Percentiles rank a stretch among this genome's conserved stretches.
These are phyloP conservation scores for Caretta caretta DNA, from an alignment of 2,113 vertebrate species.

Conservation along the genomic window DNA sequence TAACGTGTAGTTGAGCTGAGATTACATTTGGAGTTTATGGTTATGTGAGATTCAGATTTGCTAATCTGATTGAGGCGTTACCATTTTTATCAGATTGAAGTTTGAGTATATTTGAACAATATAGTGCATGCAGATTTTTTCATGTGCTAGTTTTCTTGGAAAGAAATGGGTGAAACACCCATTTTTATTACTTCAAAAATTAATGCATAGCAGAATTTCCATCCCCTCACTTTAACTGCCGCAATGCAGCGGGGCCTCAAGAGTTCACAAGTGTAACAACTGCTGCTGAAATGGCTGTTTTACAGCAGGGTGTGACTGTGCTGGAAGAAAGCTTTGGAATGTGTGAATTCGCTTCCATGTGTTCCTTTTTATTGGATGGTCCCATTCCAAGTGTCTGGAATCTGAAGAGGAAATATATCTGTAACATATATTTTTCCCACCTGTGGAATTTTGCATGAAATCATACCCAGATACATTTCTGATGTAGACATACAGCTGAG, in stretches of 20 bases:
- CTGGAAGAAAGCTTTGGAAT: constrained; percentile 36
- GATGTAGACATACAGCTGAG: not conserved
- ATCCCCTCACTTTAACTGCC: not conserved
- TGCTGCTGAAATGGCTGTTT: constrained; percentile 26
- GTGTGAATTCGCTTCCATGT: constrained; percentile 8
- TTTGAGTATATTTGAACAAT: not conserved
- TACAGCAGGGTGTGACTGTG: constrained; percentile 26
- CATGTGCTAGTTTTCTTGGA: not conserved
- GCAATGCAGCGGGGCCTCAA: constrained; percentile 54
- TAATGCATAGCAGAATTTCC: not conserved
- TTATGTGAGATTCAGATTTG: not conserved
- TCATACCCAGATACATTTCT: not conserved
- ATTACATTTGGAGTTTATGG: not conserved
- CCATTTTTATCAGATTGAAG: not conserved
- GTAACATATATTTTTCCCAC: not conserved
- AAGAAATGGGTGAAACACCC: not conserved
- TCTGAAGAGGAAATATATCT: not conserved
- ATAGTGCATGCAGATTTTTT: not conserved
- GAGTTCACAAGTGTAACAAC: not conserved
- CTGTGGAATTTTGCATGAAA: not conserved
- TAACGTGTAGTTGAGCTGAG: not conserved
- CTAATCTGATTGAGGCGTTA: not conserved
- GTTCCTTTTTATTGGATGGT: constrained; percentile 42
- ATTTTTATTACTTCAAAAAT: not conserved
- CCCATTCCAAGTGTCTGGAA: not conserved